Base-by-base conservation (phyloP, 1,140 invertebrate genomes). In the Zaprionus vittiger region DNA sequence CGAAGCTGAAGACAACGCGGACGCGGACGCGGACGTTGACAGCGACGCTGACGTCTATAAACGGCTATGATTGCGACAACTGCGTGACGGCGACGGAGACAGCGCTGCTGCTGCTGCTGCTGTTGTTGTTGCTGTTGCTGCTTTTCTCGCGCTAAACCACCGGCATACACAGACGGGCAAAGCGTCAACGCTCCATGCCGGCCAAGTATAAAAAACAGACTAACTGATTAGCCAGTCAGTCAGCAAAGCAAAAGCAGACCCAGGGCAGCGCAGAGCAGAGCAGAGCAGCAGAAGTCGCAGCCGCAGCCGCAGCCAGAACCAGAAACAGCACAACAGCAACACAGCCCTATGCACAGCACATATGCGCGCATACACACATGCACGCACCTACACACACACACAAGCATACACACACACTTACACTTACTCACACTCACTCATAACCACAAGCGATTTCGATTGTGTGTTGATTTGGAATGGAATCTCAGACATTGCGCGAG, bases 181-280 rank as follows among this genome's bases (percentile, higher is more conserved):
- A 65, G 41, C 76, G 62, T 73, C 65, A 80, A 73, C 78, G 84
- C 81, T 83, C 84, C 84, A 87, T 84, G 74, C 84, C 83, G 84
- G 81, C 71, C 84, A 90, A 87, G 85, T 89, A 87, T 87, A 87
- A 87, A 87, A 87, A 89, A 84, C 84, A 77, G 65, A 87, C 84
- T 87, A 80, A 87, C 84, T 79, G 84, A 87, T 89, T 87, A 87
- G 79, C 75, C 83, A 73, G 70, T 62, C 75, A 69, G 80, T 73
- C 71, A 75, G 75, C 74, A 77, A 60, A 75, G 75, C 74, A 73
- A 69, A 83, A 63, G 80, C 77, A 77, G 80, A 85, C 70, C 67
- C 79, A 47, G 37, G 0, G 0, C 31, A 9, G 31, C 9, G 31
- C 31, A 14, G 54, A 56, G 31, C 26, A 14, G 54, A 56, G 31